phyloP scores from a whole-genome alignment of 2,113 vertebrate species.

The Bostrychus sinensis region DNA sequence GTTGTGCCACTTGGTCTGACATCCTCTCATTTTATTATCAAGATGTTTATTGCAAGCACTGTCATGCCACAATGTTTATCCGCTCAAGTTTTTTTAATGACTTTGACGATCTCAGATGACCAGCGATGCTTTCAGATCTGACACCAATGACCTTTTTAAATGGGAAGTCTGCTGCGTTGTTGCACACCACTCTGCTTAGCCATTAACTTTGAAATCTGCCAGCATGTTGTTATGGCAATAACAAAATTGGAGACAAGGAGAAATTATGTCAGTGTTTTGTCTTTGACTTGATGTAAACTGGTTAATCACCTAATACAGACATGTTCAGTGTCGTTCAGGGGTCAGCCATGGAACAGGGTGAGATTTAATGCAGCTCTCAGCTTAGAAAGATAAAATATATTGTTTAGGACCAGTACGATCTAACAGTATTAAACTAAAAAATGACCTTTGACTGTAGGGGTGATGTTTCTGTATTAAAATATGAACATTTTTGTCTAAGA shows the following conservation, averaged over 20 bases:
- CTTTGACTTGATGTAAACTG: no score
- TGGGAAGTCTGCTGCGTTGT: constrained; percentile 37
- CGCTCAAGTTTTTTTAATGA: constrained; percentile 4
- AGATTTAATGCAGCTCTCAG: no score
- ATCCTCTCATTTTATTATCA: constrained; percentile 4
- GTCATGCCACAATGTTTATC: neutral
- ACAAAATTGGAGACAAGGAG: constrained; percentile 40
- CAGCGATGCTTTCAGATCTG: constrained; percentile 18
- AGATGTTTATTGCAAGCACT: constrained; percentile 21
- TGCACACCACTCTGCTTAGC: constrained; percentile 34
- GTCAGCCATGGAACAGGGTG: no score
- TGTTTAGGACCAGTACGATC: no score
- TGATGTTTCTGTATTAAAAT: no score
- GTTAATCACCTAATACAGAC: no score
- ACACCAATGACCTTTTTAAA: constrained; percentile 18
- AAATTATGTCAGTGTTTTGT: neutral
- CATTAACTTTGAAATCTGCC: constrained; percentile 39
- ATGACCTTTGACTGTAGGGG: no score
- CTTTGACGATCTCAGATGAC: neutral
- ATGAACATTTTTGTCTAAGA: no score
- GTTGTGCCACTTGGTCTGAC: constrained; percentile 17
- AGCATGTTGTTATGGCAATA: constrained; percentile 35
- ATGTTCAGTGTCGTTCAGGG: no score
- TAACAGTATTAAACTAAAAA: no score
- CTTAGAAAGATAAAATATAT: no score